Evolutionary conservation across 2,888 invertebrate genomes (phyloP), one percentile per base, ranked within the genome.

Genomic region (Archips xylosteana): DNA sequence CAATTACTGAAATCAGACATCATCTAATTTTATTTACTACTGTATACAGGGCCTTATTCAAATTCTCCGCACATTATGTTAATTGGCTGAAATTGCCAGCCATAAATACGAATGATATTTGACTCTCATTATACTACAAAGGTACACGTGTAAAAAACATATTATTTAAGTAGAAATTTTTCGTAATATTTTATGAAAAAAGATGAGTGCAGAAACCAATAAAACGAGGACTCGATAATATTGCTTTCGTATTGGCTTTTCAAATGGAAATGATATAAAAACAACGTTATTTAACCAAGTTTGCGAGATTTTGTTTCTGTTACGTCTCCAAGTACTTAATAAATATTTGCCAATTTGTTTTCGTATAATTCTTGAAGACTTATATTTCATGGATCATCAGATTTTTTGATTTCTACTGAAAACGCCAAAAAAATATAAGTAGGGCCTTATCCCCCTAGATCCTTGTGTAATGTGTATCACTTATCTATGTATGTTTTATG

Each of bases 41-140:
- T n/a, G 32, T 10, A 15, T 9, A 6, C 12, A 32, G 6, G 6
- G 0, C 12, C 12, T 32, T 32, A 10, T 23, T 57, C 9, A 3
- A 57, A 57, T 57, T 57, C 32, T 2, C 10, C 57, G 32, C 12
- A 12, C 32, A 12, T 57, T 6, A 57, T 3, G 32, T 57, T 23
- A 32, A 63, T 70, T 57, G 57, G 13, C 4, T 47, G 12, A 36
- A 70, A 47, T 57, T 45, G 42, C 42, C 57, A 36, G n/a, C 15
- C 34, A 45, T 36, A 9, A 47, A 5, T 13, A 42, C 54, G 34
- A 15, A 15, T 47, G 57, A 32, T 12, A 47, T 70, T 70, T 34
- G 54, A 70, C 12, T 64, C 70, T 63, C 63, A 57, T 63, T 70
- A 63, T 54, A 10, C 0, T 10, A 23, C 49, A 54, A 57, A 32